phyloP scores from a whole-genome alignment of 2,797 vertebrate species.

The Cossypha polioptera region DNA sequence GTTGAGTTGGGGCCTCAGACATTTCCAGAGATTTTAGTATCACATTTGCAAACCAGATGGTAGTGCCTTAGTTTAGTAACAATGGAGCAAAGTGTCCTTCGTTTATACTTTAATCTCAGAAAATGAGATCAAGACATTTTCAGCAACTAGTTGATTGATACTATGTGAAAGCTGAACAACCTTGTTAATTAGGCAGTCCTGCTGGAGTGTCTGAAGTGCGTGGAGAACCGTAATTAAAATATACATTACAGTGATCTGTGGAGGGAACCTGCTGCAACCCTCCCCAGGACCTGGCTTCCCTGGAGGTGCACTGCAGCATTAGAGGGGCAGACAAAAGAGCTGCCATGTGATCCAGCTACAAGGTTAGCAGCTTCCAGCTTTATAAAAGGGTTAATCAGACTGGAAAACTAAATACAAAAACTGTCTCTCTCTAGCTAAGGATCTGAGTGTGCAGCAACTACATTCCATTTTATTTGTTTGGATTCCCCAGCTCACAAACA shows the following conservation, averaged over 20 bases:
- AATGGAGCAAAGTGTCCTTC: slow-evolving; percentile 69
- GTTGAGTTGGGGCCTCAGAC: neutral
- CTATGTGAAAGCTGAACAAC: slow-evolving; percentile 69
- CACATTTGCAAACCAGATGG: slow-evolving; percentile 76
- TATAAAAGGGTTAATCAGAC: slow-evolving; percentile 83
- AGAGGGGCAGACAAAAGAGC: slow-evolving; percentile 52
- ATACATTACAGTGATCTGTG: slow-evolving; percentile 37
- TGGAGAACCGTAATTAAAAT: slow-evolving; percentile 54
- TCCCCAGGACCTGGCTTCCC: slow-evolving; percentile 10
- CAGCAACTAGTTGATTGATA: slow-evolving; percentile 67
- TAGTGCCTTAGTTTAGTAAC: slow-evolving; percentile 63
- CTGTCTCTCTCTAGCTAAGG: slow-evolving; percentile 57
- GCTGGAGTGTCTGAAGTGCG: slow-evolving; percentile 37
- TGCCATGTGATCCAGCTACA: slow-evolving; percentile 79
- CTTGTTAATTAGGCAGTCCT: slow-evolving; percentile 57
- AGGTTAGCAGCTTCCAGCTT: slow-evolving; percentile 79
- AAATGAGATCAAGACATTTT: slow-evolving; percentile 72
- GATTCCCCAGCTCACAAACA: neutral
- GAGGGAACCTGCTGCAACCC: slow-evolving; percentile 18
- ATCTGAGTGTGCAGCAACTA: slow-evolving; percentile 57
- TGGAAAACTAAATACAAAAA: slow-evolving; percentile 81
- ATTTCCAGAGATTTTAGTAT: slow-evolving; percentile 57
- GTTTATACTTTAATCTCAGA: slow-evolving; percentile 71
- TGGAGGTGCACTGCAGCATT: slow-evolving; percentile 25
- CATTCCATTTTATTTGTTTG: slow-evolving; percentile 39